Base-by-base conservation (phyloP, 2,888 invertebrate genomes). In the Acanthococcus lagerstroemiae region DNA sequence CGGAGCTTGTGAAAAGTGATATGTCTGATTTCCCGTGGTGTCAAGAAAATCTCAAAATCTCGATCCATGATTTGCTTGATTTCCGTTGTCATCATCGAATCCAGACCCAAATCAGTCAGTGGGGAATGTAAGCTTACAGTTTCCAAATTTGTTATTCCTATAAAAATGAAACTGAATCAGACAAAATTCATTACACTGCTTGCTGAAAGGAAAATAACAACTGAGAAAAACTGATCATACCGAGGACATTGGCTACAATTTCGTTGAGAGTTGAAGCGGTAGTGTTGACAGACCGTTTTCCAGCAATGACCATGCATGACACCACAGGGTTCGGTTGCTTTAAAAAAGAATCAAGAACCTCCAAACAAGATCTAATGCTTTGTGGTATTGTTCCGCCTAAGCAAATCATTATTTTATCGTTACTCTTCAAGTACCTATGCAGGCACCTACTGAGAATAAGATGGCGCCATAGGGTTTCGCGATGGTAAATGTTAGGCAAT, bases 81-180 rank as follows among this genome's bases (percentile, higher is more conserved):
- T 77, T 97, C 95, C 0, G 95, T 90, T 0, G 90, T 91, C 92
- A 94, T 95, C 80, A 96, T 85, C 2, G 95, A 95, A 78, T 97
- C 95, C 85, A 96, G 89, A 44, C 96, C 96, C 69, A 97, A 79
- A 75, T 96, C 95, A 1, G 91, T 88, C 1, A 97, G 78, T 0
- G 86, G 84, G 1, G 85, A 82, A 72, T 85, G 83, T 68, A 83
- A 80, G 46, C 87, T 86, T 0, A 84, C 82, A 0, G 82, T 82
- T 76, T 85, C 88, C 73, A 83, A 75, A 72, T 87, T 85, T 71
- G 83, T 80, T 69, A 86, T 80, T 70, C 83, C 77, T 37, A 37
- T 6, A 30, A 30, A 30, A 37, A 37, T n/a, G n/a, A n/a, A n/a
- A n/a, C n/a, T n/a, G n/a, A n/a, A n/a, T n/a, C n/a, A n/a, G n/a